Evolutionary conservation across 2,888 invertebrate genomes (phyloP), one percentile per base, ranked within the genome.

Genomic region (Anaspis maculata): DNA sequence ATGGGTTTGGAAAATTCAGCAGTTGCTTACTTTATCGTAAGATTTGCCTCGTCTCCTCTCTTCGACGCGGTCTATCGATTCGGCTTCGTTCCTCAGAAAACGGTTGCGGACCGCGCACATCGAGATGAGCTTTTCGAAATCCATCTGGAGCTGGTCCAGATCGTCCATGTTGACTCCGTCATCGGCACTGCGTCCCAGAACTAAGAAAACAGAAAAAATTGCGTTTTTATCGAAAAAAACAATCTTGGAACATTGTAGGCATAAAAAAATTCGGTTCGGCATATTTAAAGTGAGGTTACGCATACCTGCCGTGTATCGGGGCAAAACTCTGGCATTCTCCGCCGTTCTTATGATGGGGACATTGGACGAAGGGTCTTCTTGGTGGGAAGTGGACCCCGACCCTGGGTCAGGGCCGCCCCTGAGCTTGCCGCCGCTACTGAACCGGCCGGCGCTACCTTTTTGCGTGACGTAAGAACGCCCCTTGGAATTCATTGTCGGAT

Each of bases 121-220:
- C 0, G 88, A 85, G 13, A 94, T 70, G 29, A 94, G 68, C 13
- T 82, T 80, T 64, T 95, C 94, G 30, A 94, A 65, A 60, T 95
- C 94, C 30, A 83, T 67, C 61, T 95, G 94, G 6, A 95, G 67
- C 2, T 77, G 74, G 60, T 94, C 91, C 27, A 94, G 68, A 57
- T 95, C 92, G 51, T 94, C 92, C 71, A 90, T 83, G 11, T 79
- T 82, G 39, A 92, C 76, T 3, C 78, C 77, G 53, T 88, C 88
- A 37, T 84, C 83, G 2, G 76, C 70, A 16, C 76, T 72, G 33
- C 84, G 73, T 7, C 74, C 72, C 28, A 85, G 64, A 13, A 83
- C 76, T 55, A 38, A 27, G 51, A 50, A 25, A 13, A 38, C 32
- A 34, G 10, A 9, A n/a, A 14, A 13, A n/a, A n/a, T n/a, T n/a